Conservation (phyloP, 2,797 vertebrate species). For the Botia almorhae region DNA sequence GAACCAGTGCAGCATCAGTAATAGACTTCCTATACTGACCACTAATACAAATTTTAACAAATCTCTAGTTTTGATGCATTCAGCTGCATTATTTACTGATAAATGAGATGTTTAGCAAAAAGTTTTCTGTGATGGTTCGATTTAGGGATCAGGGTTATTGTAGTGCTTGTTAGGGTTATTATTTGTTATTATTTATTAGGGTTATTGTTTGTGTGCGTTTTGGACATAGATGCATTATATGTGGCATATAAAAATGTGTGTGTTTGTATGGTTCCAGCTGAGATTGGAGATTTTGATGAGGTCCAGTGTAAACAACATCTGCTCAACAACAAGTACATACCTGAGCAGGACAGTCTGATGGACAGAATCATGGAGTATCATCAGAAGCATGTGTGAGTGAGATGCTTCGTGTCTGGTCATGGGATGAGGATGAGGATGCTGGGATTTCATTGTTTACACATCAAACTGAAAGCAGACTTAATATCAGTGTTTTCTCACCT, state of each 20-base stretch:
- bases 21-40: slow-evolving; percentile 14
- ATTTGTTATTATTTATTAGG: too few relatives aligned
- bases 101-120: too few relatives aligned
- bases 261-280: slow-evolving; percentile 77
- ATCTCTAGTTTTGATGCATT: too few relatives aligned
- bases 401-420: neutral
- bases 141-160: too few relatives aligned
- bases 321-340: slow-evolving; percentile 95
- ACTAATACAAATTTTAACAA: neutral
- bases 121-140: too few relatives aligned
- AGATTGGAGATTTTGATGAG: slow-evolving; percentile 99
- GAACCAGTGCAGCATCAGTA: slow-evolving; percentile 18
- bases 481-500: too few relatives aligned
- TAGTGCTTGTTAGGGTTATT: too few relatives aligned
- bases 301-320: slow-evolving; percentile 91
- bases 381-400: slow-evolving; percentile 89
- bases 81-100: too few relatives aligned
- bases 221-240: neutral
- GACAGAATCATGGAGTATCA: slow-evolving; percentile 97
- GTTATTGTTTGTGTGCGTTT: neutral
- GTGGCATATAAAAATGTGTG: neutral
- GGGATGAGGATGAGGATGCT: neutral
- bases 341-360: slow-evolving; percentile 93
- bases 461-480: too few relatives aligned
- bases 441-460: too few relatives aligned